phyloP scores from a whole-genome alignment of 2,888 invertebrate species.

The Ichneumoninae sp. region DNA sequence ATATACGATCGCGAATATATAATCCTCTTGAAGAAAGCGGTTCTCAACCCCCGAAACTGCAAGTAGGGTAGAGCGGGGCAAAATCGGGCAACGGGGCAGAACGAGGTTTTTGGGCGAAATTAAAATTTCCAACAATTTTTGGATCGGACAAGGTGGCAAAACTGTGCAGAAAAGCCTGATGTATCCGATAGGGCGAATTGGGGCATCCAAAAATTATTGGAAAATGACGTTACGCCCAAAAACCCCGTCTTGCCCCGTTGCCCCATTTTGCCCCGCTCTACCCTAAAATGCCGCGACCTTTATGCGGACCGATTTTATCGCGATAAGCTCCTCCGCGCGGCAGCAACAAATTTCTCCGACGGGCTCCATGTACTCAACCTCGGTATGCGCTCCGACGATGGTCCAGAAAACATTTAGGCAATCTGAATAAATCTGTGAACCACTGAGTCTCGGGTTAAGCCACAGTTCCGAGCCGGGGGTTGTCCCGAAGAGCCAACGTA shows the following conservation, averaged over 20 bases:
- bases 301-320: neutral
- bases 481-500: conserved; percentile 3
- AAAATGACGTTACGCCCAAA: no score
- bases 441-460: conserved; percentile 34
- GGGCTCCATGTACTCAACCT: neutral
- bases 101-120: no score
- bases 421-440: conserved; percentile 41
- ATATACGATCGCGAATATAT: conserved; percentile 56
- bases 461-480: neutral
- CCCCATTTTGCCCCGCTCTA: no score
- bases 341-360: neutral
- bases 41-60: conserved; percentile 22
- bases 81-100: no score
- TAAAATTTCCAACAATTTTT: no score
- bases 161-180: no score
- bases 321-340: neutral
- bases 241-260: no score
- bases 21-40: conserved; percentile 8
- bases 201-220: no score
- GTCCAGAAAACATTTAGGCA: neutral
- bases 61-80: neutral
- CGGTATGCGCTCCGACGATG: neutral
- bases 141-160: no score
- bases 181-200: no score
- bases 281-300: neutral